Evolutionary conservation across 2,888 invertebrate genomes (phyloP), one percentile per base, ranked within the genome.

Genomic region (Odiellus spinosus): DNA sequence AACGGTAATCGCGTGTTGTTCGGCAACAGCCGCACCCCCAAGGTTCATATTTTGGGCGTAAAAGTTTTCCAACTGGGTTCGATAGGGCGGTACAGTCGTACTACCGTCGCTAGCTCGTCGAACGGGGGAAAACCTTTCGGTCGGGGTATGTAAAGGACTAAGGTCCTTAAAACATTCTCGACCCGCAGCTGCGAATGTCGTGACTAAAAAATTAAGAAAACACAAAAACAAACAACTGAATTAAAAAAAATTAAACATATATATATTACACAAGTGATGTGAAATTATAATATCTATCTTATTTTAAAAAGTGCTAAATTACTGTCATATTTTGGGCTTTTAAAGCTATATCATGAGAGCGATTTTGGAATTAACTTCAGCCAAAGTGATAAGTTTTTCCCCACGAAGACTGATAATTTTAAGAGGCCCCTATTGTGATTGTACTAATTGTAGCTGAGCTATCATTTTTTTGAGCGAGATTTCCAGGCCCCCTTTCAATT

Each of bases 111-210:
- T 83, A 8, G 88, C 87, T 54, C 91, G 73, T 1, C 93, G 74
- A 12, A 90, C 88, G 0, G 90, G 91, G 53, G 88, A 88, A 64
- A 85, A 91, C 26, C 90, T 69, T 63, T 86, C 86, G 39, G 76
- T 67, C 26, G 70, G 67, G 48, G 70, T 62, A 58, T 71, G 71
- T 5, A 68, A 60, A 44, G 63, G 63, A 59, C 71, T 73, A 33
- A 71, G 65, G 56, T 75, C 75, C 61, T 74, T 75, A 61, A 73
- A 72, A 18, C 72, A 72, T 54, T 75, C 75, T 51, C 74, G 69
- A 51, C 68, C 71, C 60, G 64, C 26, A 26, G 26, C 26, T 8
- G 8, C 26, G 8, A 26, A 26, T 8, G 26, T 26, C 26, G 26
- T 26, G 26, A 26, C 26, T 26, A 26, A 26, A 26, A 6, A 26